Evolutionary conservation across 2,888 invertebrate genomes (phyloP).

Genomic region (Limnephilus marmoratus): DNA sequence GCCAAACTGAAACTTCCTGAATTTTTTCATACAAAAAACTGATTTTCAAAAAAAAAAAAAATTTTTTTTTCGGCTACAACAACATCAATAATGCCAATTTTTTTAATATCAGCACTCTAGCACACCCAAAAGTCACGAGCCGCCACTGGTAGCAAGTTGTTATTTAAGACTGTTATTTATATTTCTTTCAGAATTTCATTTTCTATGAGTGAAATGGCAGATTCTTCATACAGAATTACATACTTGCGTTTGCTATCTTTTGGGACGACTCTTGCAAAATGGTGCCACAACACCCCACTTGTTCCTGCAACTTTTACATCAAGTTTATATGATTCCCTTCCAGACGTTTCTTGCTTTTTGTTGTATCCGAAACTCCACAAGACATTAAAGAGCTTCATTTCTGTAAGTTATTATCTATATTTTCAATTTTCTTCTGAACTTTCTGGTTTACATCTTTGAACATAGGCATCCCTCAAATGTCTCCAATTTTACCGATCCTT

Average conservation of each 20-base stretch:
- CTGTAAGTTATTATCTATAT: conserved; percentile 69
- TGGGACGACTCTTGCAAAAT: conserved; percentile 71
- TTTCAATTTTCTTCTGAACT: not conserved
- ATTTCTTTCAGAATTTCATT: conserved; percentile 53
- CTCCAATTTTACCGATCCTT: not conserved
- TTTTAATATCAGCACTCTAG: too few relatives aligned
- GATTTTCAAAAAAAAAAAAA: too few relatives aligned
- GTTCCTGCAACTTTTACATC: conserved; percentile 59
- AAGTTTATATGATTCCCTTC: conserved; percentile 53
- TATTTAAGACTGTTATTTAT: not conserved
- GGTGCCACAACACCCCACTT: conserved; percentile 70
- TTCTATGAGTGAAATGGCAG: conserved; percentile 4
- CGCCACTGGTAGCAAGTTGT: too few relatives aligned
- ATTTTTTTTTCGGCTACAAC: too few relatives aligned
- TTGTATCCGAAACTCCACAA: conserved; percentile 73
- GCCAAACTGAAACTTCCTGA: too few relatives aligned
- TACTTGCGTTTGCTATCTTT: conserved; percentile 74
- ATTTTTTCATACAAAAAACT: too few relatives aligned
- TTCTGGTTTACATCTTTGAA: too few relatives aligned
- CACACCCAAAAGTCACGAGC: too few relatives aligned
- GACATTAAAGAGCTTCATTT: conserved; percentile 72
- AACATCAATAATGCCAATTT: too few relatives aligned
- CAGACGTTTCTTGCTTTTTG: conserved; percentile 70
- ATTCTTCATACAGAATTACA: conserved; percentile 69
- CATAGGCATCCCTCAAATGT: too few relatives aligned